phyloP scores from a whole-genome alignment of 2,888 invertebrate species.

The Scaptomyza tumidula region DNA sequence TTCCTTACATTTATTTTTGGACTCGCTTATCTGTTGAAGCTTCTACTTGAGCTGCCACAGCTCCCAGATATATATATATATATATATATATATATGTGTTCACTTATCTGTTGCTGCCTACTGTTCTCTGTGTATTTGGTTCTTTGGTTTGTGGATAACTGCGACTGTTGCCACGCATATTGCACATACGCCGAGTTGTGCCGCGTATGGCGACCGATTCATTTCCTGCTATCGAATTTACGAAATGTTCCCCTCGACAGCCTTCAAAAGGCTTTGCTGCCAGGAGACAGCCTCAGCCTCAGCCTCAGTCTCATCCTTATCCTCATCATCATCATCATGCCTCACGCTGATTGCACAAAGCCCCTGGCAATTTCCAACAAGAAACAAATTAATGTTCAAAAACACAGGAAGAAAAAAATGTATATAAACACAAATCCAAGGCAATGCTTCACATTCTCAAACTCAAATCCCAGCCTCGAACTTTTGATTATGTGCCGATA shows the following conservation, averaged over 20 bases:
- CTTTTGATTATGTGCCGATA: slow-evolving; percentile 69
- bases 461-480: slow-evolving; percentile 25
- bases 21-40: slow-evolving; percentile 12
- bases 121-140: background rate
- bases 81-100: too few relatives aligned
- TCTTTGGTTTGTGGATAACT: slow-evolving; percentile 8
- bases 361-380: slow-evolving; percentile 62
- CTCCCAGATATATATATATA: too few relatives aligned
- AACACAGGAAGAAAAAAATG: background rate
- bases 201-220: slow-evolving; percentile 54
- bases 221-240: slow-evolving; percentile 70
- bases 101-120: slow-evolving; percentile 33
- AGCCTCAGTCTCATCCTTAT: slow-evolving; percentile 28
- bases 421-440: slow-evolving; percentile 11
- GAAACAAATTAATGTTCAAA: slow-evolving; percentile 70
- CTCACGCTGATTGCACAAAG: slow-evolving; percentile 75
- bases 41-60: background rate
- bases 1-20: slow-evolving; percentile 8
- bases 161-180: slow-evolving; percentile 35
- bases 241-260: slow-evolving; percentile 52
- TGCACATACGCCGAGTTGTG: slow-evolving; percentile 68
- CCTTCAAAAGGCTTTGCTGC: slow-evolving; percentile 45
- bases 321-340: slow-evolving; percentile 27
- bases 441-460: slow-evolving; percentile 50
- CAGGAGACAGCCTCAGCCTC: slow-evolving; percentile 17